Evolutionary conservation across 2,113 vertebrate genomes (phyloP).

Genomic region (Apus apus): DNA sequence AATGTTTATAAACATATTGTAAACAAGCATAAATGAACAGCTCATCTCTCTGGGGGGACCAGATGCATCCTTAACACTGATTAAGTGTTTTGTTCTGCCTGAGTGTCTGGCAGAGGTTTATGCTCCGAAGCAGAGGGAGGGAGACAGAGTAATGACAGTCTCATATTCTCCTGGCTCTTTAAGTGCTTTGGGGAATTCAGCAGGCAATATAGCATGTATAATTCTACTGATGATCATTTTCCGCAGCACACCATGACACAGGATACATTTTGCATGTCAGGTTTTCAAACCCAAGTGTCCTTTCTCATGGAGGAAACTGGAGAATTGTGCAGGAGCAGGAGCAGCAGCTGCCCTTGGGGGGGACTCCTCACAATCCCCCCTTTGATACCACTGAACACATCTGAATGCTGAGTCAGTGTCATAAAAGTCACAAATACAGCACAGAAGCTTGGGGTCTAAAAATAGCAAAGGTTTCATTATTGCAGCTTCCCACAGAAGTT

Average conservation of each 20-base stretch:
- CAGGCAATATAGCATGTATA: conserved; percentile 1
- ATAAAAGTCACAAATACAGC: neutral
- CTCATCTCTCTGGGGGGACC: conserved; percentile 73
- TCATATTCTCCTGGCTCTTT: conserved; percentile 63
- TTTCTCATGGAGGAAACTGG: rapidly evolving
- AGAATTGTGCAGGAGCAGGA: neutral
- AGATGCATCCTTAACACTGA: conserved; percentile 78
- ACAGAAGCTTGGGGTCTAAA: neutral
- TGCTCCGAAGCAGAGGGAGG: conserved; percentile 48
- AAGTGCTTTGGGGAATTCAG: conserved; percentile 55
- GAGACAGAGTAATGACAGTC: conserved; percentile 62
- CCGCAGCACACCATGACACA: neutral
- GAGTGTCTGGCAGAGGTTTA: conserved; percentile 73
- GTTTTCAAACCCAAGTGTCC: neutral
- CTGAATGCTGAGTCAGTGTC: neutral
- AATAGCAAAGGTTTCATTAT: neutral
- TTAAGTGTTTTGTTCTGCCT: conserved; percentile 79
- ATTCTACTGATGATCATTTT: conserved; percentile 31
- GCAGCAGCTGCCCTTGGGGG: rapidly evolving
- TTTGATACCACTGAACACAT: neutral
- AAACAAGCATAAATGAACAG: conserved; percentile 76
- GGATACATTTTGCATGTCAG: neutral
- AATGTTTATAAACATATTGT: conserved; percentile 78
- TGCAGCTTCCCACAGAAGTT: neutral
- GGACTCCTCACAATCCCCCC: rapidly evolving